Evolutionary conservation across 2,113 vertebrate species (phyloP).

Genomic region (Bubalus kerabau): DNA sequence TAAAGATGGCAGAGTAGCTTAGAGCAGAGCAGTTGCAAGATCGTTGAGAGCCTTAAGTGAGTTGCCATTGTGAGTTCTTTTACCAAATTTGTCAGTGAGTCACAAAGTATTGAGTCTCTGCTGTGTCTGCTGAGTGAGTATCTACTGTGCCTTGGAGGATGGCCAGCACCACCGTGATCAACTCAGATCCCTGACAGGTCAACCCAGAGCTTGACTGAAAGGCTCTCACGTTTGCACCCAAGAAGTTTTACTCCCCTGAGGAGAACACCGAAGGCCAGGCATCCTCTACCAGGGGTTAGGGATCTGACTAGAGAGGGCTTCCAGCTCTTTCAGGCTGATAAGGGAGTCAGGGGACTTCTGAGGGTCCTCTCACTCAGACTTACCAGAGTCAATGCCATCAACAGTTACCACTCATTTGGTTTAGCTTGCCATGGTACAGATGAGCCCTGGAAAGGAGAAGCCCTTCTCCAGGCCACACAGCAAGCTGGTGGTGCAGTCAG

Average conservation of each 20-base stretch:
- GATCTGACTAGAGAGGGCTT: background rate
- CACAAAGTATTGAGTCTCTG: background rate
- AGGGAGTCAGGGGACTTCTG: background rate
- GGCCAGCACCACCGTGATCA: background rate
- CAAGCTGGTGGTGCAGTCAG: background rate
- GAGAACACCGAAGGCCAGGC: background rate
- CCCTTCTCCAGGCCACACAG: background rate
- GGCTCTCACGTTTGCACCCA: background rate
- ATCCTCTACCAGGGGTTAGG: background rate
- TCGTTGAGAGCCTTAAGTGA: background rate
- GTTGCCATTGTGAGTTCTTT: background rate
- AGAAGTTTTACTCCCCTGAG: background rate
- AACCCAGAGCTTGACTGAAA: background rate
- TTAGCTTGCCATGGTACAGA: background rate
- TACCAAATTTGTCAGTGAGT: background rate
- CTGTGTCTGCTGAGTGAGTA: background rate
- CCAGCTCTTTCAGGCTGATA: background rate
- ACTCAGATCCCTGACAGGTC: background rate
- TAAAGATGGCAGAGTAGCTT: background rate
- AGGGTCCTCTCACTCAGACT: background rate
- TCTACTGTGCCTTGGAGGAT: background rate
- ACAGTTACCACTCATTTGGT: background rate
- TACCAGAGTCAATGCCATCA: background rate
- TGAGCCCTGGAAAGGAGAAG: background rate
- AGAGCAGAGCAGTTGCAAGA: background rate